Conservation (phyloP, 2,888 invertebrate genomes). For the Drosophila kuntzei region DNA sequence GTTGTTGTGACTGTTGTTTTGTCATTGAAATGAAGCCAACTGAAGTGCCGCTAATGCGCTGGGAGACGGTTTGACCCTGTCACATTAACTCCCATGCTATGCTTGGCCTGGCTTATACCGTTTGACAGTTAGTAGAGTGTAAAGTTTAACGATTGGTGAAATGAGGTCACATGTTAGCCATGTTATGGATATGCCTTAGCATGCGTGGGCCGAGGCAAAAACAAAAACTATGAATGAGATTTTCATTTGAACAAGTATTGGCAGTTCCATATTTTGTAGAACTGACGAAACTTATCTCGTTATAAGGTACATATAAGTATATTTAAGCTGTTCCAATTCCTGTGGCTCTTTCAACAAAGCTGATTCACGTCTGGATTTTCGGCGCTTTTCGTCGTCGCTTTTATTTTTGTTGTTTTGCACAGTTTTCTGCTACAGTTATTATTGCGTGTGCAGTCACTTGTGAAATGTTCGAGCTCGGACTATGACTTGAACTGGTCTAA, state of each 20-base stretch:
- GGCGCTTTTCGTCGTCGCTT: slow-evolving; percentile 14
- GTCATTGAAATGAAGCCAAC: slow-evolving; percentile 63
- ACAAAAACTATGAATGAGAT: slow-evolving; percentile 14
- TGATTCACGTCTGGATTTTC: slow-evolving; percentile 44
- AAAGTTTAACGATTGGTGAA: slow-evolving; percentile 79
- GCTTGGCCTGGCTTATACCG: slow-evolving; percentile 50
- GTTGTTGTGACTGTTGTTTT: slow-evolving; percentile 24
- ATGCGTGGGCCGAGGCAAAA: slow-evolving; percentile 26
- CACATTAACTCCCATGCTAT: slow-evolving; percentile 64
- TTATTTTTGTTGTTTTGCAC: slow-evolving; percentile 34
- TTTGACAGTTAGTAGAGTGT: slow-evolving; percentile 77
- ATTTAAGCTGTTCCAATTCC: slow-evolving; percentile 45
- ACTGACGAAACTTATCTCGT: slow-evolving; percentile 3
- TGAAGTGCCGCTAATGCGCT: slow-evolving; percentile 44
- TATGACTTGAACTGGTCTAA: slow-evolving; percentile 34
- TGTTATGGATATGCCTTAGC: slow-evolving; percentile 25
- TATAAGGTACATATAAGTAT: not conserved
- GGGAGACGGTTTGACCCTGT: slow-evolving; percentile 66
- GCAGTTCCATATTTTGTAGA: slow-evolving; percentile 1
- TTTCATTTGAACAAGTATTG: slow-evolving; percentile 8
- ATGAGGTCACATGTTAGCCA: slow-evolving; percentile 68
- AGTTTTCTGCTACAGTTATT: slow-evolving; percentile 71
- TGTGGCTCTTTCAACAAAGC: not conserved
- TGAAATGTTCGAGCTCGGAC: slow-evolving; percentile 55
- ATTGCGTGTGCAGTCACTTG: slow-evolving; percentile 60